A percentile compares a stretch with the other conserved stretches of the same genome.
These are phyloP conservation scores for Rissa tridactyla DNA, from an alignment of 2,113 vertebrate species.

Conservation along the genomic window DNA sequence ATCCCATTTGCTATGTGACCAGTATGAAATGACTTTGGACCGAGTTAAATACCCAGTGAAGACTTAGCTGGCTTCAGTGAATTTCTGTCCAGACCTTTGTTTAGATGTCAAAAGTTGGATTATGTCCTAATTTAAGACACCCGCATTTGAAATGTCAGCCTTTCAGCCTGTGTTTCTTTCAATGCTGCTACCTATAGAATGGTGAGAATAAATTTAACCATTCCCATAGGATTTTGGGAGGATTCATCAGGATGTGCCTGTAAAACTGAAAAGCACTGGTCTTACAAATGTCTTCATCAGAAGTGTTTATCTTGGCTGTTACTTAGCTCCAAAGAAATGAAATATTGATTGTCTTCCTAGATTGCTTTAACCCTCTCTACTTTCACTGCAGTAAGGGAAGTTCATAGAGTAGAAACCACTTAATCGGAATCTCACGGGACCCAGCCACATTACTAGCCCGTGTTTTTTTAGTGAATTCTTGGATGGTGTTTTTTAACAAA, in stretches of 20 bases:
- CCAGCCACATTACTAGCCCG: background rate
- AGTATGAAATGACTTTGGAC: background rate
- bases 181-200: background rate
- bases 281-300: background rate
- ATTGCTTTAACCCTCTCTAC: background rate
- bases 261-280: background rate
- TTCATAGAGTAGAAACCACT: background rate
- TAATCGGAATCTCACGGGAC: background rate
- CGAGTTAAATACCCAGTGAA: background rate
- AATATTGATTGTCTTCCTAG: constrained; percentile 3
- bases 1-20: background rate
- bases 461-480: background rate
- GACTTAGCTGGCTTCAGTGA: background rate
- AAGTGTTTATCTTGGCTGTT: background rate
- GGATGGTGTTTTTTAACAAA: background rate
- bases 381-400: background rate
- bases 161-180: background rate
- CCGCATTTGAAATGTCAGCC: background rate
- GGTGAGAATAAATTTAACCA: background rate
- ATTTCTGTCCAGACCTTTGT: background rate
- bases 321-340: constrained; percentile 17
- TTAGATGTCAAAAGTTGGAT: background rate
- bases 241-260: background rate
- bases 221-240: background rate
- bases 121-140: background rate